These are phyloP conservation scores for Plagiodera versicolora DNA, from an alignment of 2,888 invertebrate species.

Conservation along the genomic window DNA sequence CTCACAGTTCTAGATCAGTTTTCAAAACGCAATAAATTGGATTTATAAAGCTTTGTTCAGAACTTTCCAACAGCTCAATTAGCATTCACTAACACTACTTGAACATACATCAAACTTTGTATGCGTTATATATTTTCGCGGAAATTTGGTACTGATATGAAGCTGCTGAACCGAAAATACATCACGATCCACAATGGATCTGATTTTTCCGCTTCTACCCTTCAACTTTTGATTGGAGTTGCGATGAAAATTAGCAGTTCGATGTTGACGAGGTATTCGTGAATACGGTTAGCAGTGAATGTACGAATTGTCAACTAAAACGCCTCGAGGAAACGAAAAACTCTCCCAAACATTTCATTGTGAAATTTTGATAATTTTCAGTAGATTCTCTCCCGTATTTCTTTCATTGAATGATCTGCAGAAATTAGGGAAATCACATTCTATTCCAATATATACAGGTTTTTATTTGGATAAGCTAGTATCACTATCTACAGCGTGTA, in stretches of 20 bases:
- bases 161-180: neutral
- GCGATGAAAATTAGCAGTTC: neutral
- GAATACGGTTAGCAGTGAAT: too few relatives aligned
- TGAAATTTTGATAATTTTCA: too few relatives aligned
- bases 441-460: too few relatives aligned
- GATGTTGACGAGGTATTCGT: too few relatives aligned
- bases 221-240: neutral
- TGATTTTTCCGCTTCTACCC: neutral
- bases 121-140: neutral
- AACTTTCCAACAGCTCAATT: conserved; percentile 27
- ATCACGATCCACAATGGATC: neutral
- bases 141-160: neutral
- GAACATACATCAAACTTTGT: conserved; percentile 24
- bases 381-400: too few relatives aligned
- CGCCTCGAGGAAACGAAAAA: too few relatives aligned
- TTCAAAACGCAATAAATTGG: conserved; percentile 24
- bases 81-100: conserved; percentile 25
- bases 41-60: conserved; percentile 22
- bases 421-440: too few relatives aligned
- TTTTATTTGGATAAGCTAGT: too few relatives aligned
- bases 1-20: conserved; percentile 21
- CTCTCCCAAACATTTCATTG: too few relatives aligned
- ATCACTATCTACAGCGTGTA: too few relatives aligned
- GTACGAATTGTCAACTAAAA: too few relatives aligned
- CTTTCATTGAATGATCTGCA: too few relatives aligned